Base-by-base conservation (phyloP, 2,888 invertebrate species). In the Brachynemurus nebulosus region DNA sequence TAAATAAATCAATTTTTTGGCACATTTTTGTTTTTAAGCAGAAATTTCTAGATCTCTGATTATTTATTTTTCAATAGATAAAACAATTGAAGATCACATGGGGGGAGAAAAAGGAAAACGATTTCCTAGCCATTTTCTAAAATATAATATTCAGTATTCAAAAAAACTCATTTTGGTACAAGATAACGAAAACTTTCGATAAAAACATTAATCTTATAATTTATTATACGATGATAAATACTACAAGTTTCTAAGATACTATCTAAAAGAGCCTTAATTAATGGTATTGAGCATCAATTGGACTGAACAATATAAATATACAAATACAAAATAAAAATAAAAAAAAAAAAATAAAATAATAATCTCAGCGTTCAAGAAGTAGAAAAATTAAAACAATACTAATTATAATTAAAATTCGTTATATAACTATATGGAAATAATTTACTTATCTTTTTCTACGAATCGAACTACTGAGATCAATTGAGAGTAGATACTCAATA, bases 321-420 rank as follows among this genome's bases (percentile, higher is more conserved):
- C 5, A 36, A 36, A 16, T 16, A 36, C 9, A 36, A 17, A 35
- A 36, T 36, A 36, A 17, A 19, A 37, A 37, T 37, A 37, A 12
- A 37, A 12, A 37, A 23, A 16, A 27, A 42, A 38, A 38, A 38
- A 44, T 37, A 17, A 18, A 38, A 20, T 18, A 34, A 42, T 27
- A 52, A 60, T 60, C 66, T 63, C 62, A 63, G 59, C 62, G 65
- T 66, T 67, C 67, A 67, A 66, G 67, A 63, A 58, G 63, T 60
- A 66, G 66, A 66, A 65, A 65, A 53, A 27, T 27, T 23, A 27
- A 30, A 18, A 38, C 38, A 19, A 33, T 33, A 6, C 4, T 33
- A 25, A 36, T 36, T 17, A 36, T 16, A 36, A 36, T 36, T 16
- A 18, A 36, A 35, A 17, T 20, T n/a, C 6, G 30, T 12, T 6